These are phyloP conservation scores for Damaliscus lunatus DNA, from an alignment of 2,113 vertebrate species.

Conservation along the genomic window DNA sequence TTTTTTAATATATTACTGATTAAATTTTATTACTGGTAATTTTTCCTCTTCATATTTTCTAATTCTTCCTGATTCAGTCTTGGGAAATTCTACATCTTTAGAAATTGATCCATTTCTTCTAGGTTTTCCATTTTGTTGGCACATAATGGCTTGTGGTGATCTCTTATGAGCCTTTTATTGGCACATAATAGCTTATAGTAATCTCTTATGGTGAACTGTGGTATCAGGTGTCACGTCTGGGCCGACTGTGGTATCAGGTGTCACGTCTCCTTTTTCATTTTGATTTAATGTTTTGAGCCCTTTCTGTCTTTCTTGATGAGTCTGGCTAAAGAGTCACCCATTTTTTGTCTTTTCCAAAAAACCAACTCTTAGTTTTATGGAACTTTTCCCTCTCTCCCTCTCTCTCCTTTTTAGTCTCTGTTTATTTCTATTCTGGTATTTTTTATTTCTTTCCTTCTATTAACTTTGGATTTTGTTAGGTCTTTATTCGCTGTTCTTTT, in stretches of 20 bases:
- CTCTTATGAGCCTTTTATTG: neutral
- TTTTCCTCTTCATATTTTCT: neutral
- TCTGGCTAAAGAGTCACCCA: neutral
- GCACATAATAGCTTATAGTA: neutral
- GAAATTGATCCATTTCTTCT: neutral
- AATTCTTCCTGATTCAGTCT: neutral
- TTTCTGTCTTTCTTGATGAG: neutral
- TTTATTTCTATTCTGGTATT: neutral
- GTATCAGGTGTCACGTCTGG: neutral
- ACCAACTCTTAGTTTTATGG: neutral
- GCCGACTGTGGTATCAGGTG: neutral
- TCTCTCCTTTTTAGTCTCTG: neutral
- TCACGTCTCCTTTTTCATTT: neutral
- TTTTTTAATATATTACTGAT: neutral
- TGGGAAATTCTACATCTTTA: neutral
- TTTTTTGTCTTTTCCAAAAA: neutral
- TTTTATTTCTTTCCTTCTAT: neutral
- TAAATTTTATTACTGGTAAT: neutral
- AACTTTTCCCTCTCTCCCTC: neutral
- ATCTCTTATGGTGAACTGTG: neutral
- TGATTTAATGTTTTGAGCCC: neutral
- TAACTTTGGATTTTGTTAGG: neutral
- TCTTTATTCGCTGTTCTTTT: neutral
- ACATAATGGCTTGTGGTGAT: neutral
- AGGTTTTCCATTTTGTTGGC: neutral